Percentiles rank a stretch among this genome's conserved stretches.
Evolutionary conservation across 2,888 invertebrate species (phyloP).

Genomic region (Chydorus sphaericus): DNA sequence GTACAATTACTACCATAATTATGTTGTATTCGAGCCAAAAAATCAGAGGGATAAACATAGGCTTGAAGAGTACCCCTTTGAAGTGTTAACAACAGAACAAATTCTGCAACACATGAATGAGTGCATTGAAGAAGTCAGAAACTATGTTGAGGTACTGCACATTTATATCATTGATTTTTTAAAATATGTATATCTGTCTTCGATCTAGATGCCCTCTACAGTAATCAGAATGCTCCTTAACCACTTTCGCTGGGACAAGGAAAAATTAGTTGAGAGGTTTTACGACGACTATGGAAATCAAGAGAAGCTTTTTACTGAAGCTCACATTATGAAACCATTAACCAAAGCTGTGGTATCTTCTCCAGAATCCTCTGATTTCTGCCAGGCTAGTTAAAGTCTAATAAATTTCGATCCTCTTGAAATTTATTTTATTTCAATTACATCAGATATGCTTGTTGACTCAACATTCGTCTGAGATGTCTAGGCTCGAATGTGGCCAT

Average conservation of each 20-base stretch:
- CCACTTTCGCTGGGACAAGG: conserved; percentile 98
- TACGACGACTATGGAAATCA: conserved; percentile 93
- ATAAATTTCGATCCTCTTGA: not conserved
- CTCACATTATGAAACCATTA: conserved; percentile 88
- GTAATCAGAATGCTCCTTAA: conserved; percentile 87
- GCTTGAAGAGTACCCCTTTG: conserved; percentile 81
- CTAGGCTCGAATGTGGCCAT: conserved; percentile 91
- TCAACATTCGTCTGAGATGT: conserved; percentile 45
- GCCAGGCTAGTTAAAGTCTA: not conserved
- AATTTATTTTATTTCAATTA: conserved; percentile 13
- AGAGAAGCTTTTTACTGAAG: conserved; percentile 84
- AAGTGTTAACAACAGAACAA: conserved; percentile 87
- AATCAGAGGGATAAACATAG: conserved; percentile 67
- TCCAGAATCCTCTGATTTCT: not conserved
- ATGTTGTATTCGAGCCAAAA: conserved; percentile 55
- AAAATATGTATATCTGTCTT: conserved; percentile 8
- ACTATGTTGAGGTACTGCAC: conserved; percentile 72
- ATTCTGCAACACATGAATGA: conserved; percentile 96
- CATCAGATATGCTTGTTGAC: conserved; percentile 5
- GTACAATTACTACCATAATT: conserved; percentile 75
- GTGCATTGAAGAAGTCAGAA: conserved; percentile 91
- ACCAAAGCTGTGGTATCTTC: conserved; percentile 31
- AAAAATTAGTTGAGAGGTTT: conserved; percentile 91
- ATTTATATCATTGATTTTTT: not conserved
- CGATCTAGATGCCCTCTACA: conserved; percentile 61